Evolutionary conservation across 1,140 invertebrate genomes (phyloP).

Genomic region (Cydia strobilella): DNA sequence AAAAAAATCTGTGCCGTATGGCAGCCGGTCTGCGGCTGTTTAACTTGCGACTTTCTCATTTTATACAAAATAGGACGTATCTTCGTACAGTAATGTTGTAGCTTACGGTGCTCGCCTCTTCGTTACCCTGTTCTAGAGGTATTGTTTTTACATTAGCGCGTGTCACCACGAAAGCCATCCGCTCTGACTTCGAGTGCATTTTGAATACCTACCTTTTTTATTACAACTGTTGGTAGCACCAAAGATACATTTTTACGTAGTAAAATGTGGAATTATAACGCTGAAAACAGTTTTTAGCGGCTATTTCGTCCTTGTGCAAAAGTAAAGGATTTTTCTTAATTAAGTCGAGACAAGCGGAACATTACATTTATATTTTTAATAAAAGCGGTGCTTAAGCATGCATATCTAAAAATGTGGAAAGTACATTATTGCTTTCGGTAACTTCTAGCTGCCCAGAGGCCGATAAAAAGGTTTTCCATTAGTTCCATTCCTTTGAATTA

Average conservation of each 20-base stretch:
- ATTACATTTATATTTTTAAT: too few relatives aligned
- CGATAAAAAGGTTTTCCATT: too few relatives aligned
- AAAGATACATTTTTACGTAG: too few relatives aligned
- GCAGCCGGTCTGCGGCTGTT: slow-evolving; percentile 45
- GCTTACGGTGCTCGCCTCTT: neutral
- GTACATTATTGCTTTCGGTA: too few relatives aligned
- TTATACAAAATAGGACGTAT: slow-evolving; percentile 12
- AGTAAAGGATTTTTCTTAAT: slow-evolving; percentile 9
- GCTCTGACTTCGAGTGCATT: too few relatives aligned
- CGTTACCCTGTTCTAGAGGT: neutral
- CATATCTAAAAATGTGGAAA: too few relatives aligned
- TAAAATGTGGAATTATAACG: neutral
- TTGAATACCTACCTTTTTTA: too few relatives aligned
- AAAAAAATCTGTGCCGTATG: slow-evolving; percentile 51
- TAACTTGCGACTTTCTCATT: slow-evolving; percentile 39
- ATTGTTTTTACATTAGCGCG: neutral
- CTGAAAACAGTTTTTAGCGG: neutral
- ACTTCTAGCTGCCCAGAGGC: too few relatives aligned
- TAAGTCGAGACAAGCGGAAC: neutral
- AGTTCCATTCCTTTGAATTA: too few relatives aligned
- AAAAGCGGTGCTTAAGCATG: too few relatives aligned
- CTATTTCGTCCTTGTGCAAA: neutral
- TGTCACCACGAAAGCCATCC: too few relatives aligned
- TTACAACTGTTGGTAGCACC: too few relatives aligned
- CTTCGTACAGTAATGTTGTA: neutral